These are phyloP conservation scores for Eucera pruinosa DNA, from an alignment of 2,888 invertebrate genomes.

Conservation along the genomic window DNA sequence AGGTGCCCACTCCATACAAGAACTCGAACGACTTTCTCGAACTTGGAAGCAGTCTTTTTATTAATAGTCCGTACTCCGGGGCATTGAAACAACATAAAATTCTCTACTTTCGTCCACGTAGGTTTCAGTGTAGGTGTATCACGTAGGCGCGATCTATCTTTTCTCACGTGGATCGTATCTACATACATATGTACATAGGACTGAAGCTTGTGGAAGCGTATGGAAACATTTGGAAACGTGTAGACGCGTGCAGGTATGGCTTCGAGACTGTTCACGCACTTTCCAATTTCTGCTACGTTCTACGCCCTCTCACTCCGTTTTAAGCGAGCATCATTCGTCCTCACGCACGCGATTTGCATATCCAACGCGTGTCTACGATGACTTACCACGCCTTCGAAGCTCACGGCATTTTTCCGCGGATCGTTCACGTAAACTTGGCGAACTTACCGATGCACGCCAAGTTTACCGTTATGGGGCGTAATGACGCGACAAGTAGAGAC, in stretches of 20 bases:
- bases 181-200: conserved; percentile 42
- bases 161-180: conserved; percentile 65
- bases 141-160: conserved; percentile 71
- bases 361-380: conserved; percentile 44
- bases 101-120: conserved; percentile 25
- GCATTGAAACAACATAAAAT: background rate
- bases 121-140: conserved; percentile 67
- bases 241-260: too few relatives aligned
- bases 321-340: conserved; percentile 37
- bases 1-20: background rate
- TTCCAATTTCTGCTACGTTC: conserved; percentile 69
- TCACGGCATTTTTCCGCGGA: conserved; percentile 13
- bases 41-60: conserved; percentile 28
- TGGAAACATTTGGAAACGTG: too few relatives aligned
- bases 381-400: conserved; percentile 53
- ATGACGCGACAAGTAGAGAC: conserved; percentile 34
- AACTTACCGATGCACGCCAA: conserved; percentile 41
- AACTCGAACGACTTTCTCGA: conserved; percentile 28
- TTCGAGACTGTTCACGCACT: conserved; percentile 43
- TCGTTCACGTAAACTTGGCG: conserved; percentile 17
- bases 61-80: conserved; percentile 1
- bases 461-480: conserved; percentile 50
- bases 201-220: background rate
- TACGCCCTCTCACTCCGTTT: conserved; percentile 63
- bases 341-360: conserved; percentile 61